phyloP scores from a whole-genome alignment of 1,140 invertebrate species.

The Saccostrea glomerata region DNA sequence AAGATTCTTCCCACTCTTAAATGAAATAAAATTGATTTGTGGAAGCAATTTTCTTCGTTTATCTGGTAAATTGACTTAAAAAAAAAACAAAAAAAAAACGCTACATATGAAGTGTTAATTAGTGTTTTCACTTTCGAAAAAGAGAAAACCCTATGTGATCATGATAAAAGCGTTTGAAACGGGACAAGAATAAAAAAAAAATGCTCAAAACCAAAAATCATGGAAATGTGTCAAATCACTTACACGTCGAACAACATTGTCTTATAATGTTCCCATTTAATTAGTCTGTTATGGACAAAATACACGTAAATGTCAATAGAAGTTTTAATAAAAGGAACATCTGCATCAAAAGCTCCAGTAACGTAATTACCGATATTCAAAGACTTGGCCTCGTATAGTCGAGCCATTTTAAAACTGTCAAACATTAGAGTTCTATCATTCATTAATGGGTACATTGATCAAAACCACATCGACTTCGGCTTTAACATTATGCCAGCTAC shows the following conservation, averaged over 20 bases:
- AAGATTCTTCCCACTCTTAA: too few species aligned
- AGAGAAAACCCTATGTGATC: too few species aligned
- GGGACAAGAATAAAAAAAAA: not conserved
- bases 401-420: not conserved
- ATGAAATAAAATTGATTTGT: too few species aligned
- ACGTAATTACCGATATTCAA: slow-evolving; percentile 9
- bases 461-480: not conserved
- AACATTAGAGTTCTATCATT: not conserved
- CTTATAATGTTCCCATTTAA: not conserved
- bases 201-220: not conserved
- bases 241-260: not conserved
- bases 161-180: too few species aligned
- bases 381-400: not conserved
- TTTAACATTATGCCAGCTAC: not conserved
- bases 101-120: too few species aligned
- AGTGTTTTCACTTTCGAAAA: too few species aligned
- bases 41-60: too few species aligned
- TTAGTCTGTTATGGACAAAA: not conserved
- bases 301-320: slow-evolving; percentile 1
- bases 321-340: slow-evolving; percentile 1
- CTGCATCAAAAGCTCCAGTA: not conserved
- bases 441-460: not conserved
- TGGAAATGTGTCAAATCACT: not conserved
- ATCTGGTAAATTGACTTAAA: too few species aligned
- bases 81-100: too few species aligned